Percentiles rank a stretch among this genome's conserved stretches.
phyloP scores from a whole-genome alignment of 2,113 vertebrate species.

The Ploceus nigricollis region DNA sequence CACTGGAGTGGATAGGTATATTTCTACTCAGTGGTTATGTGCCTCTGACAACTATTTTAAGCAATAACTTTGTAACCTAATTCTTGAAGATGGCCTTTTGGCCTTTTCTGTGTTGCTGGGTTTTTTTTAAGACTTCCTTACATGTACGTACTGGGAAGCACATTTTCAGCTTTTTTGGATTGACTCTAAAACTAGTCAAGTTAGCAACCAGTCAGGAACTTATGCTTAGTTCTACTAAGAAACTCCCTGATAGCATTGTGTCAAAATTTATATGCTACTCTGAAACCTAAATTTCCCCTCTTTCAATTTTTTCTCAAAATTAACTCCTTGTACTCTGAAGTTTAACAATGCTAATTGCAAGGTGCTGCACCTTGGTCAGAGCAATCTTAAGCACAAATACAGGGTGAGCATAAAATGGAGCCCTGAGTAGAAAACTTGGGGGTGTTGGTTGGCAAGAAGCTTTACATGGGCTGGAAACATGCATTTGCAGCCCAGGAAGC shows the following conservation, averaged over 20 bases:
- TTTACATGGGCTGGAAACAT: not conserved
- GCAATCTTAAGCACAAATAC: not conserved
- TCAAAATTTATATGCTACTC: not conserved
- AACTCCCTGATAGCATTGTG: not conserved
- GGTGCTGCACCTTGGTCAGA: not conserved
- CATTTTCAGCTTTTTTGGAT: not conserved
- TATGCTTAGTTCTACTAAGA: not conserved
- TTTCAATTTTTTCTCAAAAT: not conserved
- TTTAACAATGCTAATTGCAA: not conserved
- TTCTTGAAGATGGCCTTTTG: not conserved
- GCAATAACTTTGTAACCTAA: not conserved
- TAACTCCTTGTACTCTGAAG: not conserved
- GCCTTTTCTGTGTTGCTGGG: rapidly evolving
- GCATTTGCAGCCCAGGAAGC: not conserved
- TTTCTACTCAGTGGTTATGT: not conserved
- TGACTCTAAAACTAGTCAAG: not conserved
- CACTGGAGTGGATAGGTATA: not conserved
- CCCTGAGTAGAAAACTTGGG: not conserved
- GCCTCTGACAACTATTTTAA: not conserved
- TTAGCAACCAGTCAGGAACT: not conserved
- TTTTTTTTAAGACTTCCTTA: not conserved
- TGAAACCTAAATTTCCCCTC: not conserved
- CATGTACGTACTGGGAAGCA: not conserved
- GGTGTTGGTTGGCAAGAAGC: not conserved
- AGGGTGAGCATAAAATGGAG: not conserved